Conservation (phyloP, 2,888 invertebrate species). For the Pterostichus niger region DNA sequence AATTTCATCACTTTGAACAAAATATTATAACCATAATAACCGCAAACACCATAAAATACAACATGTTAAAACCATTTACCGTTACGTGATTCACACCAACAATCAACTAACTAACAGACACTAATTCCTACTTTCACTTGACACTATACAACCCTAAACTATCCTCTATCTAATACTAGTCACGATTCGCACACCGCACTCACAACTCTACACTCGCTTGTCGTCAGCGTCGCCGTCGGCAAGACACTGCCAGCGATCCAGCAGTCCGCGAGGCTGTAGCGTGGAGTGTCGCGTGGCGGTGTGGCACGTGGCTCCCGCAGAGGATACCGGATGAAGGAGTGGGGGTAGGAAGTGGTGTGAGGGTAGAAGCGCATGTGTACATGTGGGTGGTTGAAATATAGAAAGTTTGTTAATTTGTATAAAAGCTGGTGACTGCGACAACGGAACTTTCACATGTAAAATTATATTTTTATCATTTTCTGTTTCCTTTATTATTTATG, state of each 20-base stretch:
- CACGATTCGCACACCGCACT: background rate
- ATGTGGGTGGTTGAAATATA: background rate
- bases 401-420: background rate
- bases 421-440: too few relatives aligned
- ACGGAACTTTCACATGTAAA: too few relatives aligned
- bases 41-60: background rate
- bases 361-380: too few relatives aligned
- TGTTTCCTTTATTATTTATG: too few relatives aligned
- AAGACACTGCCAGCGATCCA: background rate
- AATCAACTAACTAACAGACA: background rate
- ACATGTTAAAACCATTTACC: background rate
- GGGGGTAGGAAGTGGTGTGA: background rate
- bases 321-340: background rate
- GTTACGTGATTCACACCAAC: background rate
- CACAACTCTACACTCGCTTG: background rate
- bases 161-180: background rate
- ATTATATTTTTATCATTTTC: too few relatives aligned
- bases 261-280: background rate
- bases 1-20: too few relatives aligned
- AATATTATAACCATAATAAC: background rate
- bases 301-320: background rate
- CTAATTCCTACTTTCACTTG: background rate
- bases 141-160: background rate
- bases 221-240: conserved; percentile 1
- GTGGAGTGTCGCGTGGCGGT: background rate